phyloP scores from a whole-genome alignment of 2,113 vertebrate species.

The Pogona vitticeps region DNA sequence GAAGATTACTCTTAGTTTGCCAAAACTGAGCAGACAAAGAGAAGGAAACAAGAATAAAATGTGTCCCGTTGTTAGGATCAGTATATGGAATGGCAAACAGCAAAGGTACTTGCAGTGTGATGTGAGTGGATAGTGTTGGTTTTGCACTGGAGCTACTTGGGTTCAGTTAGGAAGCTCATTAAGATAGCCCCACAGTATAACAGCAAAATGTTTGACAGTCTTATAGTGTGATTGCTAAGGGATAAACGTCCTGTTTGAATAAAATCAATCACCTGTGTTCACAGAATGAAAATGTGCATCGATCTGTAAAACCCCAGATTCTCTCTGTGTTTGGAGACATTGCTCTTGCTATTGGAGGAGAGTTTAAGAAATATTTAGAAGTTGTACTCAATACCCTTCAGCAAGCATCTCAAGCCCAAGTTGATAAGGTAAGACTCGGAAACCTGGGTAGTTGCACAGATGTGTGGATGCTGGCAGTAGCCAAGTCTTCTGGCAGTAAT shows the following conservation, averaged over 20 bases:
- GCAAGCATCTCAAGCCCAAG: constrained; percentile 96
- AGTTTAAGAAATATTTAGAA: constrained; percentile 98
- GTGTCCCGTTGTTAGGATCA: neutral
- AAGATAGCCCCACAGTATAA: neutral
- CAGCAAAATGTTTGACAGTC: too few species aligned
- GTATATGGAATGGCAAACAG: neutral
- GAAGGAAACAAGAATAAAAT: neutral
- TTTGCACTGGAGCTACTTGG: neutral
- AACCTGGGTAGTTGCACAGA: rapidly evolving
- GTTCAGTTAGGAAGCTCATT: neutral
- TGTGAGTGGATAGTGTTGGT: neutral
- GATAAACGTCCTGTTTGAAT: neutral
- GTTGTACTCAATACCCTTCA: constrained; percentile 96
- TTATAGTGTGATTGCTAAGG: neutral
- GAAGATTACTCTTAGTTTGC: neutral
- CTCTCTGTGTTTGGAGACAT: constrained; percentile 96
- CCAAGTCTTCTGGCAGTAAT: too few species aligned
- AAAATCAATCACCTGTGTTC: constrained; percentile 1
- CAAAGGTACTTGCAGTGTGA: neutral
- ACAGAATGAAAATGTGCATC: constrained; percentile 96
- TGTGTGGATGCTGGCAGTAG: neutral
- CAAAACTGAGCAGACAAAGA: neutral
- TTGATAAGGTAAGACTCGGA: constrained; percentile 87
- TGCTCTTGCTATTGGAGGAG: constrained; percentile 94
- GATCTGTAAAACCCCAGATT: constrained; percentile 98